Evolutionary conservation across 37 sponge, comb jelly and placozoan genomes (phyloP).

Genomic region (Halichondria panicea): DNA sequence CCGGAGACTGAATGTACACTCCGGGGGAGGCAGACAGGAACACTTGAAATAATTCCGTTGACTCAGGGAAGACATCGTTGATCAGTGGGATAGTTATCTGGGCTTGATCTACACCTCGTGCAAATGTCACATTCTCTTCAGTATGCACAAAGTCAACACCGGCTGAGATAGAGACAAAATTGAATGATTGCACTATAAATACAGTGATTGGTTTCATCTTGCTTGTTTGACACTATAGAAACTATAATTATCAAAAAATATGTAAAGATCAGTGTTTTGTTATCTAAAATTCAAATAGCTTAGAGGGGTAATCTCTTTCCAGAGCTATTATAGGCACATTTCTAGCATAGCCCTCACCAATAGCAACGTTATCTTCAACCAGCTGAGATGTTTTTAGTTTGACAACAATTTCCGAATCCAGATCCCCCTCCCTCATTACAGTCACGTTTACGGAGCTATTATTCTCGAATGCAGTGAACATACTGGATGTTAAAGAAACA

Average conservation of each 20-base stretch:
- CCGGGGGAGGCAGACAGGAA: constrained; percentile 31
- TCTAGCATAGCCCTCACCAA: too few species aligned
- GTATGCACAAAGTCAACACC: constrained; percentile 12
- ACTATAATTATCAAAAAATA: too few species aligned
- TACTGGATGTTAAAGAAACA: neutral
- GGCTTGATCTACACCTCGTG: neutral
- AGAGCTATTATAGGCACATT: too few species aligned
- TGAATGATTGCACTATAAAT: neutral
- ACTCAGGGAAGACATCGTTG: constrained; percentile 43
- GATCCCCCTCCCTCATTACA: neutral
- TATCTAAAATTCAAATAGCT: too few species aligned
- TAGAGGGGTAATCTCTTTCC: too few species aligned
- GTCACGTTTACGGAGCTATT: neutral
- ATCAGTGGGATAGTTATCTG: neutral
- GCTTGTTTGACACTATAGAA: too few species aligned
- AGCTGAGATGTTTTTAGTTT: neutral
- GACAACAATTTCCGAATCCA: neutral
- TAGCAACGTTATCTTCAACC: neutral
- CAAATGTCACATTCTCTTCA: neutral
- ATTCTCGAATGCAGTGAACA: neutral
- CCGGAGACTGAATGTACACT: constrained; percentile 8
- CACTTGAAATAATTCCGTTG: constrained; percentile 22
- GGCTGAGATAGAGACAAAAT: neutral
- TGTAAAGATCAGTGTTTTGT: too few species aligned
- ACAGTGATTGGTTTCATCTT: too few species aligned